Percentiles rank a stretch among this genome's conserved stretches.
Conservation (phyloP, 2,888 invertebrate species). For the Chelonus formosanus region DNA sequence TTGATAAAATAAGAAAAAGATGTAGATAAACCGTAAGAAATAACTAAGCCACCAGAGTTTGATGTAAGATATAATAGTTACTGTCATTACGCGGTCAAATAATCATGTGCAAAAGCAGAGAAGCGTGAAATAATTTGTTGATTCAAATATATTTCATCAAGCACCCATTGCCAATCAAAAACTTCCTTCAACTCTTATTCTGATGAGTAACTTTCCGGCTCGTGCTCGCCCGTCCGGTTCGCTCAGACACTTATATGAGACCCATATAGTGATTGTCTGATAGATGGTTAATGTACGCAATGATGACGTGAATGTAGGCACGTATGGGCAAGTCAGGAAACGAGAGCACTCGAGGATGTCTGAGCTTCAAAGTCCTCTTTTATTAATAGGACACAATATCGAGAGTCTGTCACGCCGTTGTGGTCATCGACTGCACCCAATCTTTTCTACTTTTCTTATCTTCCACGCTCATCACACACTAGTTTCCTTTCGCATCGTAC, state of each 20-base stretch:
- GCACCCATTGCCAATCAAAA: not conserved
- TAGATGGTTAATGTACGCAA: constrained; percentile 16
- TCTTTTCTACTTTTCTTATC: constrained; percentile 21
- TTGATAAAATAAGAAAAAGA: no score
- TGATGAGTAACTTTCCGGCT: constrained; percentile 31
- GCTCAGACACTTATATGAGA: constrained; percentile 10
- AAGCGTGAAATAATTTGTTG: no score
- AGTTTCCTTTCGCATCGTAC: no score
- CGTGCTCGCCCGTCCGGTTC: constrained; percentile 27
- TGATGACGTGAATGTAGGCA: constrained; percentile 16
- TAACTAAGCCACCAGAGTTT: no score
- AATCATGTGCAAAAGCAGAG: no score
- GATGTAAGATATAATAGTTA: no score
- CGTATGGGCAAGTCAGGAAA: constrained; percentile 61
- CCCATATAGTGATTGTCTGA: constrained; percentile 6
- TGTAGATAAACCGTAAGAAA: no score
- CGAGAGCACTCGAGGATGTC: constrained; percentile 59
- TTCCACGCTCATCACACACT: not conserved
- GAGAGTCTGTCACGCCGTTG: constrained; percentile 54
- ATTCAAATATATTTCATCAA: no score
- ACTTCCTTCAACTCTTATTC: constrained; percentile 14
- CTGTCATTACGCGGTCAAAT: no score
- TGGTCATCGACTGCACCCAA: constrained; percentile 51
- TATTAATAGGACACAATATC: constrained; percentile 48
- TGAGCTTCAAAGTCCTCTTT: constrained; percentile 38